Conservation (phyloP, 2,797 vertebrate species). For the Poecilia picta region DNA sequence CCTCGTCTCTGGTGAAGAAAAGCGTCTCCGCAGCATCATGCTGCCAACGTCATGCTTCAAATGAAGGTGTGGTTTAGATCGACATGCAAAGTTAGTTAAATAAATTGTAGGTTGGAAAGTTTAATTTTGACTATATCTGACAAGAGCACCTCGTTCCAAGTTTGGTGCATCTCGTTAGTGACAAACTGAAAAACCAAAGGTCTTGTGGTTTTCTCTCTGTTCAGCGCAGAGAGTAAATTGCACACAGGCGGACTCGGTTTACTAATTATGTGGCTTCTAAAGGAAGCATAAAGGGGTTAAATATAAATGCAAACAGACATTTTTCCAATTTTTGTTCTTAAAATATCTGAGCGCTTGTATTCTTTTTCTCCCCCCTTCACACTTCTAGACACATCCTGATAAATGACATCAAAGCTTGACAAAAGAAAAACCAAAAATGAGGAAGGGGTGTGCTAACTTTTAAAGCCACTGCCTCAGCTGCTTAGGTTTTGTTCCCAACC, state of each 20-base stretch:
- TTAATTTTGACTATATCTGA: neutral
- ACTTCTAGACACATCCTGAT: neutral
- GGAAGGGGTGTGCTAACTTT: neutral
- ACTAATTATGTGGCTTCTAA: neutral
- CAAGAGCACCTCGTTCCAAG: neutral
- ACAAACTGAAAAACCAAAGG: neutral
- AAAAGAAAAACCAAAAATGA: neutral
- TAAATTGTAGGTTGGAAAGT: neutral
- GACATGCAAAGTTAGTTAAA: neutral
- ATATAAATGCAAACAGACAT: neutral
- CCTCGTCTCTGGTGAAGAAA: neutral
- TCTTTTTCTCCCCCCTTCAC: neutral
- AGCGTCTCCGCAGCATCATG: neutral
- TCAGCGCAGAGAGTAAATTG: neutral
- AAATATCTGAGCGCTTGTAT: neutral
- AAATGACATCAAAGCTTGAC: neutral
- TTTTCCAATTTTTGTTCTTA: neutral
- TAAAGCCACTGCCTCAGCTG: neutral
- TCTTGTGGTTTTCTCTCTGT: neutral
- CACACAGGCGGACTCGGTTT: neutral
- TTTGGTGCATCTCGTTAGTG: neutral
- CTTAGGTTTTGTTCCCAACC: slow-evolving; percentile 12
- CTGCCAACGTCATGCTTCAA: neutral
- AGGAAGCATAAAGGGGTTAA: neutral
- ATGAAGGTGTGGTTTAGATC: neutral